Base-by-base conservation (phyloP, 2,113 vertebrate species). In the Muntiacus reevesi region DNA sequence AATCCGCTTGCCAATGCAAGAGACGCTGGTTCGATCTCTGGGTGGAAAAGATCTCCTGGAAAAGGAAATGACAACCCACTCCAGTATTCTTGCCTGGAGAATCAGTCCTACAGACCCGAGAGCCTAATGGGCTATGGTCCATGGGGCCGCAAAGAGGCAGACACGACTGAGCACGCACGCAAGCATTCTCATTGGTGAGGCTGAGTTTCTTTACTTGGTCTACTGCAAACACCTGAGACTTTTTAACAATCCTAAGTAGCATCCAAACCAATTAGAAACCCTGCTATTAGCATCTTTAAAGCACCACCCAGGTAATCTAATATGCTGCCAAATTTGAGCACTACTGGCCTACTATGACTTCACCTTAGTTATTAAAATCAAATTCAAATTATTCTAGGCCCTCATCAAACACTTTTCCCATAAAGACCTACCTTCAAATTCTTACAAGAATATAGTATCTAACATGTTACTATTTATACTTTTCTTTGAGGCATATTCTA, bases 291-390 rank as follows among this genome's bases (percentile, higher is more conserved):
- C 71, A 76, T 76, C 71, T 76, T 76, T 76, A 76, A 76, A 76
- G 71, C 40, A 27, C 23, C 23, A 5, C 57, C 21, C 28, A 67
- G 5, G 12, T 52, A 89, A 93, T 45, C 3, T 17, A 93, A 71
- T 36, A 86, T 81, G 19, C n/a, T 71, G 43, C 9, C 43, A 82
- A 54, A 62, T 71, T 93, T 47, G 52, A 93, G 59, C 86, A 95
- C 21, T 89, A n/a, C 36, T 92, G 47, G 52, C 14, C 21, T 67
- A 57, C 4, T 54, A 21, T 62, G 89, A 17, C 89, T 60, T 89
- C n/a, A 6, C 23, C 21, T 25, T 36, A 64, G 6, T 74, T 93
- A 28, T 79, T 85, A 30, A 92, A 92, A 95, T 81, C n/a, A 86
- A 87, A 71, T 85, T 6, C 12, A 90, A 93, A 90, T 59, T 17